phyloP scores from a whole-genome alignment of 2,797 vertebrate genomes.

The Enteromius fasciolatus region DNA sequence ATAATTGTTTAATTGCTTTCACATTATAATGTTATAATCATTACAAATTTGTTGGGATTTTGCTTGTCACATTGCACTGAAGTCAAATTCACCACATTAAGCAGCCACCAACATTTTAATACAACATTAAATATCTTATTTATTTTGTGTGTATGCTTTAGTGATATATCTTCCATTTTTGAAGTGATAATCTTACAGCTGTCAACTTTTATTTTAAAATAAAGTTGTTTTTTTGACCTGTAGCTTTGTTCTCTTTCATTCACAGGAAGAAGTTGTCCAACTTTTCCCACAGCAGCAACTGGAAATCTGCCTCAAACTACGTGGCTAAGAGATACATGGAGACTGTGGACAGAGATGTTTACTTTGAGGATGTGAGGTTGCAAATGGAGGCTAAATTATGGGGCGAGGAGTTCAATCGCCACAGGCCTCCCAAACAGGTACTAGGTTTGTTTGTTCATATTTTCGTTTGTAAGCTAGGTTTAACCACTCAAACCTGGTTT shows the following conservation, averaged over 20 bases:
- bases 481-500: neutral
- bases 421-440: slow-evolving; percentile 97
- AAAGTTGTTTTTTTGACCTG: neutral
- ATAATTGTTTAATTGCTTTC: neutral
- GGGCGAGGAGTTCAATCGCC: slow-evolving; percentile 96
- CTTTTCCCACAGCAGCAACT: slow-evolving; percentile 92
- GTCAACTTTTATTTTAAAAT: slow-evolving; percentile 26
- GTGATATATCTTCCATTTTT: neutral
- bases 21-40: neutral
- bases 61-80: neutral
- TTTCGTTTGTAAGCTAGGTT: neutral
- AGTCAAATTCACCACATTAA: neutral
- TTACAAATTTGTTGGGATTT: too few species aligned
- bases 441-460: neutral
- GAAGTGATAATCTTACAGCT: neutral
- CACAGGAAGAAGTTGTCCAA: slow-evolving; percentile 95
- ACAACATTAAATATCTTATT: too few species aligned
- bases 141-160: too few species aligned
- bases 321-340: slow-evolving; percentile 94
- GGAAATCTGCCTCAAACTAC: slow-evolving; percentile 94
- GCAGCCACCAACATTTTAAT: too few species aligned
- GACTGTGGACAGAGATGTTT: slow-evolving; percentile 85
- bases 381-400: slow-evolving; percentile 99
- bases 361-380: slow-evolving; percentile 94
- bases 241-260: neutral